These are phyloP conservation scores for Plagiodera versicolora DNA, from an alignment of 2,888 invertebrate species.

Conservation along the genomic window DNA sequence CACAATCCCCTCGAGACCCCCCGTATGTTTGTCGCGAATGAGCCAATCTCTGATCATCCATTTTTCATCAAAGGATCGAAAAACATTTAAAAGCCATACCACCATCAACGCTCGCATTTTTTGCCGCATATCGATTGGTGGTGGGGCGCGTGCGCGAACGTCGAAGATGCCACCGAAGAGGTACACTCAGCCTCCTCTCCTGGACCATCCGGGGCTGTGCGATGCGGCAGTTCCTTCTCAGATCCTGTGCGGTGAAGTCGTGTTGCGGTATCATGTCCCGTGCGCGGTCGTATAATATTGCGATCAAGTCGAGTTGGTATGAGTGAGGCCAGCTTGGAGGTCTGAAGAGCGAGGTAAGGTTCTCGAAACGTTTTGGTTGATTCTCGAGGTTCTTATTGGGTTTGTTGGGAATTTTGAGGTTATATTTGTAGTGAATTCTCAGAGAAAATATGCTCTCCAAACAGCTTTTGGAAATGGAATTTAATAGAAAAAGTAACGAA, in stretches of 20 bases:
- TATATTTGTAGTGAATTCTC: too few species aligned
- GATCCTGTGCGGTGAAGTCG: background rate
- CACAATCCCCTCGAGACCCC: background rate
- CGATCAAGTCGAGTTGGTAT: too few species aligned
- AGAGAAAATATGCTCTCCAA: too few species aligned
- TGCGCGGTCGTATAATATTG: too few species aligned
- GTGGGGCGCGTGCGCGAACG: slow-evolving; percentile 46
- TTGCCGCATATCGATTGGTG: slow-evolving; percentile 45
- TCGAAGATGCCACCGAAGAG: slow-evolving; percentile 45
- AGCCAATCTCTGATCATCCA: background rate
- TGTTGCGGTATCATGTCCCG: too few species aligned
- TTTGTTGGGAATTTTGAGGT: too few species aligned
- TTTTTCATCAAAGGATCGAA: background rate
- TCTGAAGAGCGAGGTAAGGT: too few species aligned
- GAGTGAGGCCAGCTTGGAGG: too few species aligned
- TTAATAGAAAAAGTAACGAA: too few species aligned
- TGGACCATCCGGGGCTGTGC: slow-evolving; percentile 51
- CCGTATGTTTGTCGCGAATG: background rate
- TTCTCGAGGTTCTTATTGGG: too few species aligned
- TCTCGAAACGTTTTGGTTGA: too few species aligned
- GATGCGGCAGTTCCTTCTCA: slow-evolving; percentile 48
- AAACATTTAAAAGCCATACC: background rate
- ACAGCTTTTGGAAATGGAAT: too few species aligned
- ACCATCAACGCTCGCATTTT: background rate
- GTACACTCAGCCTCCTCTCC: slow-evolving; percentile 54